A percentile compares a stretch with the other conserved stretches of the same genome.
Conservation (phyloP, 1,140 invertebrate species). For the Ephestia elutella region DNA sequence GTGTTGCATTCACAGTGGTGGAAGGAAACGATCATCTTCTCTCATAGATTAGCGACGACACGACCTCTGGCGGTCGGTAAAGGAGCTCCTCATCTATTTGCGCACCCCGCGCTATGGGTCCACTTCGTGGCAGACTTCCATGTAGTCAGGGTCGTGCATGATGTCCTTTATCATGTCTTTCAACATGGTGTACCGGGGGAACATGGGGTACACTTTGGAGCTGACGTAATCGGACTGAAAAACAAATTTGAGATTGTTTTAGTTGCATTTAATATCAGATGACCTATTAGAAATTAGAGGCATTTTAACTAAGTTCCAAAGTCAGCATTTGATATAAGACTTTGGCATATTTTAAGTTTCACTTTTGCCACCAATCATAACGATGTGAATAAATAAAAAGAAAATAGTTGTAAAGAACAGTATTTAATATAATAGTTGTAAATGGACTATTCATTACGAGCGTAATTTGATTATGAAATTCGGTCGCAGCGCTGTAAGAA, state of each 20-base stretch:
- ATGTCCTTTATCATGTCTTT: constrained; percentile 97
- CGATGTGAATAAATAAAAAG: too few species aligned
- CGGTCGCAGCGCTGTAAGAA: not conserved
- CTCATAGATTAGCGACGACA: constrained; percentile 46
- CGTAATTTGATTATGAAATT: not conserved
- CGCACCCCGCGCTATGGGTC: constrained; percentile 77
- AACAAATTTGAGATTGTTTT: constrained; percentile 22
- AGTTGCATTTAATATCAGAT: not conserved
- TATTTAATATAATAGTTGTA: not conserved
- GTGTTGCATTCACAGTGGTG: constrained; percentile 9
- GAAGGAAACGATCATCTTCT: not conserved
- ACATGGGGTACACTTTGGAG: constrained; percentile 93
- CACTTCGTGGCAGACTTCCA: constrained; percentile 95
- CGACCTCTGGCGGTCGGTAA: constrained; percentile 62
- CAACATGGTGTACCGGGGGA: constrained; percentile 93
- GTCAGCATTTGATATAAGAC: too few species aligned
- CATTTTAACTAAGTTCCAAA: too few species aligned
- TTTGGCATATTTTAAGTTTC: too few species aligned
- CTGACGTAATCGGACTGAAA: constrained; percentile 89
- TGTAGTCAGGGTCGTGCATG: constrained; percentile 94
- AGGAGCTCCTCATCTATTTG: constrained; percentile 67
- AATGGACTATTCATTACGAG: not conserved
- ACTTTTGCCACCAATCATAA: too few species aligned
- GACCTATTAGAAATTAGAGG: too few species aligned
- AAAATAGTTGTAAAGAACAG: not conserved